Evolutionary conservation across 1,140 invertebrate genomes (phyloP).

Genomic region (Drosophila chauvacae): DNA sequence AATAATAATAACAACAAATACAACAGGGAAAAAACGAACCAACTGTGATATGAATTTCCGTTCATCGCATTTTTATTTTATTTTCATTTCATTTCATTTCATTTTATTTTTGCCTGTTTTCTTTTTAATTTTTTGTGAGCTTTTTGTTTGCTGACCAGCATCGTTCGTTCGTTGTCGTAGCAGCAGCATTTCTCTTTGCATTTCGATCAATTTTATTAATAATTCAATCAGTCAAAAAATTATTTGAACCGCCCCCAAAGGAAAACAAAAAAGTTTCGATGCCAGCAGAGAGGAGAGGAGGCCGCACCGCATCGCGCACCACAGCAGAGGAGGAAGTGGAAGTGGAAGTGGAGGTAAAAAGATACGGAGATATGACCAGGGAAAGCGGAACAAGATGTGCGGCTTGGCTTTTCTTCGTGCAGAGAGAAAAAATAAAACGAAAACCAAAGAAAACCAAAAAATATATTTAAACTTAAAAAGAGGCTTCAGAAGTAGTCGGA

Average conservation of each 20-base stretch:
- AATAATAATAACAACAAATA: slow-evolving; percentile 53
- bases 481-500: background rate
- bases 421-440: background rate
- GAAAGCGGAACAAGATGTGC: slow-evolving; percentile 13
- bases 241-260: slow-evolving; percentile 82
- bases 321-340: background rate
- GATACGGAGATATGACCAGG: background rate
- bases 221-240: slow-evolving; percentile 84
- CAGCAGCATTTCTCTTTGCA: slow-evolving; percentile 67
- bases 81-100: slow-evolving; percentile 6
- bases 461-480: background rate
- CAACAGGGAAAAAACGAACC: background rate
- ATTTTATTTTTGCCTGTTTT: background rate
- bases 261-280: slow-evolving; percentile 79
- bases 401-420: slow-evolving; percentile 11
- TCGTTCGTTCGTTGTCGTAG: slow-evolving; percentile 30
- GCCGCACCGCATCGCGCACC: background rate
- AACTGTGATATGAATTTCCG: slow-evolving; percentile 44
- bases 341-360: background rate
- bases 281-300: background rate
- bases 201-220: slow-evolving; percentile 84
- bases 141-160: slow-evolving; percentile 69
- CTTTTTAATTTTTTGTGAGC: slow-evolving; percentile 28
- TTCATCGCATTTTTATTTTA: slow-evolving; percentile 13
- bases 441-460: background rate